Percentiles rank a stretch among this genome's conserved stretches.
phyloP scores from a whole-genome alignment of 2,797 vertebrate species.

The Australoheros facetus region DNA sequence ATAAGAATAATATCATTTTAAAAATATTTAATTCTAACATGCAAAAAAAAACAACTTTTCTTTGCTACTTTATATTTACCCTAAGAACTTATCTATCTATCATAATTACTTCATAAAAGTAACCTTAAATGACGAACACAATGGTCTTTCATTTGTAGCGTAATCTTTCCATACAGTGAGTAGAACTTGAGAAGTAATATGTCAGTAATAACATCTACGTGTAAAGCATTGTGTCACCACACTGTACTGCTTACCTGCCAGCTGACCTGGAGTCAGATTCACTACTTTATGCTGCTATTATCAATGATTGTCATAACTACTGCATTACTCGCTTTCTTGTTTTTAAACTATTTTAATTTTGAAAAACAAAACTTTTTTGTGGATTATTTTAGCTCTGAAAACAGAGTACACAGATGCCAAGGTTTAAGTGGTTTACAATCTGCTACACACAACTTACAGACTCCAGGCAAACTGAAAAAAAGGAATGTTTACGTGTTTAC shows the following conservation, averaged over 20 bases:
- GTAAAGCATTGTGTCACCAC: not conserved
- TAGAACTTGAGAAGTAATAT: not conserved
- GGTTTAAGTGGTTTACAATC: constrained; percentile 33
- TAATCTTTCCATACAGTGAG: not conserved
- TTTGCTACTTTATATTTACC: constrained; percentile 8
- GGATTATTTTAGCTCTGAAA: not conserved
- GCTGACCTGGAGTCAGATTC: constrained; percentile 30
- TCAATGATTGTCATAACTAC: constrained; percentile 19
- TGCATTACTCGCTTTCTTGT: not conserved
- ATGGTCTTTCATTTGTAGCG: not conserved
- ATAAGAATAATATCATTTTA: not conserved
- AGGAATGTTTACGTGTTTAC: not conserved
- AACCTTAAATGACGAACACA: not conserved
- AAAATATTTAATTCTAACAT: not conserved
- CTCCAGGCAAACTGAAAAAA: not conserved
- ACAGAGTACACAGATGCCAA: constrained; percentile 8
- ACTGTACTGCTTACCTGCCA: constrained; percentile 24
- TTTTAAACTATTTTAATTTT: constrained; percentile 1
- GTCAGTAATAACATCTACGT: constrained; percentile 1
- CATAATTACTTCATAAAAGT: not conserved
- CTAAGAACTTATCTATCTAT: not conserved
- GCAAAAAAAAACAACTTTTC: not conserved
- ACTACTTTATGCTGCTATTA: constrained; percentile 39
- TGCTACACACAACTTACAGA: constrained; percentile 8
- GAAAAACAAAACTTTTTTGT: constrained; percentile 13